Evolutionary conservation across 2,888 invertebrate genomes (phyloP), one percentile per base, ranked within the genome.

Genomic region (Conops quadrifasciatus): DNA sequence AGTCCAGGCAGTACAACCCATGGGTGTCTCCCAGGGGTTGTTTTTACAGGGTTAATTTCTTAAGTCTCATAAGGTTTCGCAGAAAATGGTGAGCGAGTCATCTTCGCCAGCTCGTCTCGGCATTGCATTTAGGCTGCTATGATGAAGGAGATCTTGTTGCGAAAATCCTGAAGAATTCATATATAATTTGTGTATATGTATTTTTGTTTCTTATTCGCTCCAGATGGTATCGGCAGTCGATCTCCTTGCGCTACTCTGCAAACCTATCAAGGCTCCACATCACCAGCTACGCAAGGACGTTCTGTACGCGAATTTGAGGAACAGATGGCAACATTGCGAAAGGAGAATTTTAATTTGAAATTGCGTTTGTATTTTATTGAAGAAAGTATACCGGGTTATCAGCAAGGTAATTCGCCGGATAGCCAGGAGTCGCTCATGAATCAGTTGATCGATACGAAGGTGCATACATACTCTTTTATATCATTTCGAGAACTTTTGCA

Each of bases 301-400:
- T 93, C 94, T 36, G 92, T 96, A 88, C 95, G 95, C 80, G 96
- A 96, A 78, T 93, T 94, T 81, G 96, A 96, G 83, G 93, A 96
- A 84, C 93, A 96, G 83, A 88, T 96, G 75, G 90, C 91, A 67
- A 89, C 90, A 62, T 87, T 97, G 74, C 91, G 92, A 77, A 96
- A 95, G 84, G 97, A 97, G 85, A 97, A 97, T 85, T 97, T 97
- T 82, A 93, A 94, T 86, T 87, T 97, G 24, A 97, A 96, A 86
- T 87, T 97, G 78, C 89, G 96, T 68, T 93, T 97, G 79, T 97
- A 94, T 87, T 94, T 96, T 83, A 88, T 96, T 74, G 96, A 97
- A 84, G 95, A 96, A 85, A 82, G 80, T 73, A 79, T 82, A 73
- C 80, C 91, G 90, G 81, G 90, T 91, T 88, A 80, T 65, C 78